Evolutionary conservation across 2,888 invertebrate species (phyloP).

Genomic region (Metopia argyrocephala): DNA sequence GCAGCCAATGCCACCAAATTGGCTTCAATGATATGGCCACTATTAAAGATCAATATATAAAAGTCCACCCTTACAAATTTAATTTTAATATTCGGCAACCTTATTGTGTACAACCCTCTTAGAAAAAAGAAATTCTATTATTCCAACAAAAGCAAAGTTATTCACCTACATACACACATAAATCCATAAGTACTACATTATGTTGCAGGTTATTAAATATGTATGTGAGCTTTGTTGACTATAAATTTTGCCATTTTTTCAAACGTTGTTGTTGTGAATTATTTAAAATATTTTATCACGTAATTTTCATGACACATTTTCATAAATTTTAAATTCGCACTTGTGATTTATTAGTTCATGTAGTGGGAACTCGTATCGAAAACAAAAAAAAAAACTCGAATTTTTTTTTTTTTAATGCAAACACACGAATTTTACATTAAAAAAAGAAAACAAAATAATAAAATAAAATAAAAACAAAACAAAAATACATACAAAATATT

Average conservation of each 20-base stretch:
- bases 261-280: conserved; percentile 4
- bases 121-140: no score
- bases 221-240: neutral
- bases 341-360: conserved; percentile 21
- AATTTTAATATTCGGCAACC: no score
- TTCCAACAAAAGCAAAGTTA: no score
- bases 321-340: conserved; percentile 1
- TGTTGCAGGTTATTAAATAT: neutral
- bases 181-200: no score
- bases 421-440: conserved; percentile 3
- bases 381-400: no score
- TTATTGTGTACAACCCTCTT: no score
- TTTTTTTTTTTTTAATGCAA: neutral
- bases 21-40: no score
- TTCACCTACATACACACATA: no score
- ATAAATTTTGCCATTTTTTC: neutral
- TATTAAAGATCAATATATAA: no score
- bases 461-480: neutral
- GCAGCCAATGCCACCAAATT: no score
- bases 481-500: neutral
- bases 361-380: neutral
- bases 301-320: neutral
- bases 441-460: conserved; percentile 6
- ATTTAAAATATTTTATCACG: neutral
- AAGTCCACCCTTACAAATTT: no score